phyloP scores from a whole-genome alignment of 92 coral and sea anemone genomes.

The Hydrozoanthus gracilis region DNA sequence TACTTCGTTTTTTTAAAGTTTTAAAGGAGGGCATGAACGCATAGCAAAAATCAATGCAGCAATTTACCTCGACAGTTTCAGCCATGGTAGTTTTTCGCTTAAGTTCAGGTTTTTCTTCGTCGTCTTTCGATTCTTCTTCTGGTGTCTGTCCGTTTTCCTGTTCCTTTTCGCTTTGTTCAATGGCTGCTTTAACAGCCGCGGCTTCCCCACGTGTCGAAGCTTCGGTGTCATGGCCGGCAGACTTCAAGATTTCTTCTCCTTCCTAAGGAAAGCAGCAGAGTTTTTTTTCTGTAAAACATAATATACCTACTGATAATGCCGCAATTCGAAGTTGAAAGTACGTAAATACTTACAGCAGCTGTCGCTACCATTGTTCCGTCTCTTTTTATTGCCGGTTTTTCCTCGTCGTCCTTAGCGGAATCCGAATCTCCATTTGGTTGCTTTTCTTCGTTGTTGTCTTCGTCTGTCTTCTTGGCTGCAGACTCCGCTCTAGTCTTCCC shows the following conservation, averaged over 20 bases:
- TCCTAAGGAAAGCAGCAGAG: conserved; percentile 64
- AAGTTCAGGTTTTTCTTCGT: conserved; percentile 89
- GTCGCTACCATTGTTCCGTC: conserved; percentile 87
- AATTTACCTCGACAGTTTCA: conserved; percentile 81
- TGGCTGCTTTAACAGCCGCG: conserved; percentile 81
- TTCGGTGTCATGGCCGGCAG: conserved; percentile 80
- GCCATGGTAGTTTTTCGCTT: conserved; percentile 93
- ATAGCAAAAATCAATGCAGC: not conserved
- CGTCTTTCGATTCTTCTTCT: conserved; percentile 49
- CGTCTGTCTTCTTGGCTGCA: conserved; percentile 76
- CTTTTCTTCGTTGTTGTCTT: conserved; percentile 63
- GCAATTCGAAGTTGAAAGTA: conserved; percentile 23
- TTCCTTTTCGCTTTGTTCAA: conserved; percentile 81
- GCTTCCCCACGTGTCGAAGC: conserved; percentile 93
- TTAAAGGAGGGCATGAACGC: not conserved
- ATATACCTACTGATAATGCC: not conserved
- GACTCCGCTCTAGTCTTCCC: conserved; percentile 97
- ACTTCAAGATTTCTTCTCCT: conserved; percentile 92
- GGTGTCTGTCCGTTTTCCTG: conserved; percentile 57
- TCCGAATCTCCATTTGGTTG: conserved; percentile 57
- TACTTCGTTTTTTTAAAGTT: not conserved
- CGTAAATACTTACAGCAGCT: conserved; percentile 71
- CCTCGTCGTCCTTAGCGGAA: conserved; percentile 60
- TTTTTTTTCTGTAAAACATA: not conserved
- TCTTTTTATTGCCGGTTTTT: conserved; percentile 82